These are phyloP conservation scores for Lepisosteus oculatus DNA, from an alignment of 2,113 vertebrate genomes.

Conservation along the genomic window DNA sequence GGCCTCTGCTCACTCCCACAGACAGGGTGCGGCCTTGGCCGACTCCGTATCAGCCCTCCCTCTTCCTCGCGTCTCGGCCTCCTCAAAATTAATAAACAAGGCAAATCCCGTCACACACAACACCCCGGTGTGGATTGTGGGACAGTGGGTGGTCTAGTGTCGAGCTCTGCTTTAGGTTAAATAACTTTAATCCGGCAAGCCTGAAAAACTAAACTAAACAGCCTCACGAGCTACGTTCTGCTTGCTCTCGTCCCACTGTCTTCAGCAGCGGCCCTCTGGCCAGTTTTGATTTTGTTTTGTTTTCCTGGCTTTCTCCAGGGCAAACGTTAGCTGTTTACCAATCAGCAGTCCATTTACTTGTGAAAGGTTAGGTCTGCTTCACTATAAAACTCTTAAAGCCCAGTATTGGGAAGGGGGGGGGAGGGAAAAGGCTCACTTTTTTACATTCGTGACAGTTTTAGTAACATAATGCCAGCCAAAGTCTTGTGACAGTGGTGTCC, in stretches of 20 bases:
- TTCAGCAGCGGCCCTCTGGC: too few species aligned
- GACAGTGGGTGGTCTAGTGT: conserved; percentile 51
- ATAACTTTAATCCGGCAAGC: conserved; percentile 50
- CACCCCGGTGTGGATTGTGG: conserved; percentile 22
- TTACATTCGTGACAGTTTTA: too few species aligned
- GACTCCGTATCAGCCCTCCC: not conserved
- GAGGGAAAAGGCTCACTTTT: too few species aligned
- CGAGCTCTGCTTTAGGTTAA: conserved; percentile 47
- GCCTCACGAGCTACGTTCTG: conserved; percentile 37
- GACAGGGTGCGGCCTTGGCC: not conserved
- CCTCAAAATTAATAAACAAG: conserved; percentile 45
- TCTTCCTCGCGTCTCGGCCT: conserved; percentile 11
- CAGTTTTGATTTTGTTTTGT: too few species aligned
- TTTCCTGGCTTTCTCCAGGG: too few species aligned
- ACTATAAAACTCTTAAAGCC: too few species aligned
- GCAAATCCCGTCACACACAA: conserved; percentile 38
- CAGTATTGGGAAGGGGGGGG: too few species aligned
- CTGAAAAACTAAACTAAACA: conserved; percentile 50
- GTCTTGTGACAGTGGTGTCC: too few species aligned
- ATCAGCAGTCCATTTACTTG: too few species aligned
- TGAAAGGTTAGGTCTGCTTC: too few species aligned
- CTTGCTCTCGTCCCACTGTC: conserved; percentile 4
- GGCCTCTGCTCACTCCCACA: not conserved
- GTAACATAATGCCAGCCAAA: too few species aligned
- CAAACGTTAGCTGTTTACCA: too few species aligned